Conservation (phyloP, 2,797 vertebrate species). For the Columba guinea region DNA sequence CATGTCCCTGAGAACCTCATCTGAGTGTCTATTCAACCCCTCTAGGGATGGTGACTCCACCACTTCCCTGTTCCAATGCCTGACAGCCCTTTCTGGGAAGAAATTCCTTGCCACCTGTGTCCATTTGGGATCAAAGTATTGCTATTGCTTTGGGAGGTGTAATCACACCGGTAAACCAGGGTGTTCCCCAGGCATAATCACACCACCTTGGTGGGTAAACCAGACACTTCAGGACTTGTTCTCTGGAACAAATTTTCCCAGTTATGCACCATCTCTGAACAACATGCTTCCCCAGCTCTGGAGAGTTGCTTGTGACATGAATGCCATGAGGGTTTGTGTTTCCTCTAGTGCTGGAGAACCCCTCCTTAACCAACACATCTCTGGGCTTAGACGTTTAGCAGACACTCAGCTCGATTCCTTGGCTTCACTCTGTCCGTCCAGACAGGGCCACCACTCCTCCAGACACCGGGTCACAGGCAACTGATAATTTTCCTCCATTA, state of each 20-base stretch:
- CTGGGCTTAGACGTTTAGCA: not conserved
- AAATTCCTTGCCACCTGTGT: too few species aligned
- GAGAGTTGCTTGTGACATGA: not conserved
- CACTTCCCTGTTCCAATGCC: too few species aligned
- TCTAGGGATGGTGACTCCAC: too few species aligned
- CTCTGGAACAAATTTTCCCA: not conserved
- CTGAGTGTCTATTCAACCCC: too few species aligned
- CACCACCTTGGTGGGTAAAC: not conserved
- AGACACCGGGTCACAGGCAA: constrained; percentile 5
- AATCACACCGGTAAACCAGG: not conserved
- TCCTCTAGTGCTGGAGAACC: not conserved
- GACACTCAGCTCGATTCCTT: rapidly evolving
- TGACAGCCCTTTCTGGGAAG: too few species aligned
- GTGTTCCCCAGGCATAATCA: not conserved
- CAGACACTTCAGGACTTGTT: not conserved
- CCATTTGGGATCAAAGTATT: not conserved
- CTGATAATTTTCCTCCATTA: not conserved
- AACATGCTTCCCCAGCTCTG: rapidly evolving
- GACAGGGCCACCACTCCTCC: not conserved
- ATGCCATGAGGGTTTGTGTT: not conserved
- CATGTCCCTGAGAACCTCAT: too few species aligned
- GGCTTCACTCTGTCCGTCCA: not conserved
- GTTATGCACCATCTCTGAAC: not conserved
- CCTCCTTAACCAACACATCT: not conserved
- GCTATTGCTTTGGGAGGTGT: not conserved